These are phyloP conservation scores for Halocynthia roretzi DNA, from an alignment of 23 tunicate species.

Conservation along the genomic window DNA sequence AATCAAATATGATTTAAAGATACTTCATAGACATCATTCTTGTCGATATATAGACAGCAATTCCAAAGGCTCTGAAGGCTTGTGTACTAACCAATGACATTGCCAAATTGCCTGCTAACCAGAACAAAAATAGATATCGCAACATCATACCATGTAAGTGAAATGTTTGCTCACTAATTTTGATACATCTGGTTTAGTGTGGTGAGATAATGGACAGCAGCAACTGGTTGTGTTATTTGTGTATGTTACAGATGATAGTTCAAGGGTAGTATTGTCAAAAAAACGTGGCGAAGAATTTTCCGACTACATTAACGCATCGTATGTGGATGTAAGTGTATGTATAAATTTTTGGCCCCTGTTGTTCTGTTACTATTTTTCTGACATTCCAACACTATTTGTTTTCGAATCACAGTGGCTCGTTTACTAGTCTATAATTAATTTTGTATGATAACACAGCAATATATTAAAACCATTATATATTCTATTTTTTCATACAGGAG, in stretches of 20 bases:
- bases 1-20: not conserved
- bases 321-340: constrained; percentile 22
- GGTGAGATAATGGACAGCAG: not conserved
- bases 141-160: constrained; percentile 24
- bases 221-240: not conserved
- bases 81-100: constrained; percentile 12
- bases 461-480: not conserved
- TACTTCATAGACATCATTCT: not conserved
- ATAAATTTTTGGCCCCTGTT: not conserved
- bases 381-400: no score
- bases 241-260: constrained; percentile 15
- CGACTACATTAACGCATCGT: constrained; percentile 39
- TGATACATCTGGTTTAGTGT: not conserved
- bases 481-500: not conserved
- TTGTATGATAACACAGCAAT: not conserved
- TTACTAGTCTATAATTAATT: not conserved
- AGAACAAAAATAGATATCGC: constrained; percentile 8
- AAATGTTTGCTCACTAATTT: not conserved
- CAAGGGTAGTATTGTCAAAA: constrained; percentile 16
- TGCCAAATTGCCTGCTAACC: constrained; percentile 14
- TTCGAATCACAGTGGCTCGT: no score
- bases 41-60: not conserved
- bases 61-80: constrained; percentile 1
- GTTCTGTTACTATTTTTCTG: no score
- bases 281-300: constrained; percentile 28